phyloP scores from a whole-genome alignment of 1,140 invertebrate species.

The Orius laevigatus region DNA sequence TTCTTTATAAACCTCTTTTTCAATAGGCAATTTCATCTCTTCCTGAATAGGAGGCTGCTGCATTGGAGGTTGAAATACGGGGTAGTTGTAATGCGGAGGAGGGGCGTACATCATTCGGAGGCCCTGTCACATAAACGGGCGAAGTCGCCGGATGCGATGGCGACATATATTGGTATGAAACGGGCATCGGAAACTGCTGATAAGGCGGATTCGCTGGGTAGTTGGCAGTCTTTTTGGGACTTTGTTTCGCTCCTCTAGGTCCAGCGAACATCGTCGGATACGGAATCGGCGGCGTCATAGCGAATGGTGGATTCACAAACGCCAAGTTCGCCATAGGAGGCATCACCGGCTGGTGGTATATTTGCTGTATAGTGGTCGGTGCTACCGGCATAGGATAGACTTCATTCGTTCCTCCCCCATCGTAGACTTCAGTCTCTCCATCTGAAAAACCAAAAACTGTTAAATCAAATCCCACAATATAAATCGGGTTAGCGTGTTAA shows the following conservation, averaged over 20 bases:
- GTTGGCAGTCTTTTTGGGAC: constrained; percentile 1
- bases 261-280: background rate
- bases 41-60: background rate
- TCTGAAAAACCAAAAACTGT: too few species aligned
- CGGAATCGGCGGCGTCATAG: constrained; percentile 3
- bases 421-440: too few species aligned
- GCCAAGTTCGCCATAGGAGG: constrained; percentile 7
- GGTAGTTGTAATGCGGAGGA: too few species aligned
- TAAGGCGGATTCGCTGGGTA: background rate
- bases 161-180: background rate
- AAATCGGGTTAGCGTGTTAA: too few species aligned
- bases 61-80: background rate
- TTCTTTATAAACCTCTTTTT: background rate
- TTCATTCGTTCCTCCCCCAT: background rate
- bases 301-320: background rate
- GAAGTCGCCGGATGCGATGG: background rate
- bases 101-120: background rate
- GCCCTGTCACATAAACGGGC: constrained; percentile 3
- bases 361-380: constrained; percentile 8
- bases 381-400: constrained; percentile 7
- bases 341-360: constrained; percentile 7
- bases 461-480: too few species aligned
- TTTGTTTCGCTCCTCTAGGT: background rate
- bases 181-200: background rate
- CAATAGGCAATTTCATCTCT: background rate